Base-by-base conservation (phyloP, 2,113 vertebrate species). In the Columba janthina region DNA sequence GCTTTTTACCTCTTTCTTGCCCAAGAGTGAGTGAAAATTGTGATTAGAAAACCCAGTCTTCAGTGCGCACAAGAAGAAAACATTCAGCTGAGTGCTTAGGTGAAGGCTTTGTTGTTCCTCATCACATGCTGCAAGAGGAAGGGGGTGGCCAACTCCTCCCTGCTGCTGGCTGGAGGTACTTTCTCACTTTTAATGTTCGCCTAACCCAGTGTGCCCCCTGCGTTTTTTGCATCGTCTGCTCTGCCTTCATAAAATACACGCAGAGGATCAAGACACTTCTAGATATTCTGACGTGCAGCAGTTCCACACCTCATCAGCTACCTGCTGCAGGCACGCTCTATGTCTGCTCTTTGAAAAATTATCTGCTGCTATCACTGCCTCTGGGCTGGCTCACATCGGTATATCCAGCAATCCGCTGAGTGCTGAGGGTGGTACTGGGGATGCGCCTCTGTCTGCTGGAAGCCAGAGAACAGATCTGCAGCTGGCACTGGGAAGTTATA, bases 1-100 rank as follows among this genome's bases (percentile, higher is more conserved):
- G 25, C 17, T 70, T 91, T 94, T 89, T 70, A 62, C 22, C 14
- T 85, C 51, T 75, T 72, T 72, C 57, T 50, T 91, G 25, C 21
- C 42, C 79, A 53, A 71, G 34, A 53, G 62, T 57, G 31, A 70
- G 60, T 76, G 28, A 67, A 78, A 88, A 40, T 20, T 57, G 9
- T 79, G 62, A 77, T 31, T 58, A 72, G 42, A 71, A 94, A 77
- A 76, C 78, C 24, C 2, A 1, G 26, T 56, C 46, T 77, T 73
- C 32, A 67, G 1, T 46, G 24, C 16, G 31, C 9, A 5, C 22
- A 34, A 53, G 51, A 57, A 78, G 46, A 56, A 76, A 78, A 28
- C 9, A 20, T 31, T 80, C 40, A 72, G 13, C 48, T 53, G 42
- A 48, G 60, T 60, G 50, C 36, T 74, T 66, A 57, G 10, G 40